Base-by-base conservation (phyloP, 1,140 invertebrate genomes). In the Ceratina calcarata region DNA sequence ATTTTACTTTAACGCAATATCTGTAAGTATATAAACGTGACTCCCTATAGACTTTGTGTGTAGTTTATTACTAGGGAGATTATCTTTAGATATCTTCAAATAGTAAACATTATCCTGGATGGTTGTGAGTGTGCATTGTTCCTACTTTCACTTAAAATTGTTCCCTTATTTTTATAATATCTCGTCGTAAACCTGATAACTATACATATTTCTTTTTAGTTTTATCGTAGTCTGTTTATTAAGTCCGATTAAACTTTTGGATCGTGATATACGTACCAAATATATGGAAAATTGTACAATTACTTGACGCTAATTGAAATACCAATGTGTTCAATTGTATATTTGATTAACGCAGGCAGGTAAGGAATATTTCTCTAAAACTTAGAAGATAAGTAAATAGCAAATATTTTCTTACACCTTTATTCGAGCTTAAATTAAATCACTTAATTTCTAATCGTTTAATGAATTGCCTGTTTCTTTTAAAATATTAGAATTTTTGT, bases 261-360 rank as follows among this genome's bases (percentile, higher is more conserved):
- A 37, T 24, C 37, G 12, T 51, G 12, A 18, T 24, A 72, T 62
- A 49, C 22, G 18, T 49, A 80, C 65, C 60, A 72, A 78, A 72
- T 55, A 72, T 64, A 72, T 78, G 20, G 18, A 20, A 49, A 72
- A 64, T 12, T 72, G 16, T 72, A 78, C 51, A 78, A 78, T 72
- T 72, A 78, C 62, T 78, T 72, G 64, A 71, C 15, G 61, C 32
- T 72, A 76, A 64, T 81, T 73, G 78, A 81, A 88, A 88, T 90
- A 88, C 89, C 89, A 90, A 89, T 76, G 89, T 88, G 89, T 90
- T 89, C 87, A 88, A 74, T 61, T 45, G n/a, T 18, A 82, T 68
- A 86, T 71, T 82, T 84, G 73, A 65, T 15, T 58, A 13, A 8
- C 45, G 69, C 49, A 45, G 37, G 51, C 24, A 64, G 20, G 6